These are phyloP conservation scores for Salvelinus namaycush DNA, from an alignment of 2,113 vertebrate genomes.

Conservation along the genomic window DNA sequence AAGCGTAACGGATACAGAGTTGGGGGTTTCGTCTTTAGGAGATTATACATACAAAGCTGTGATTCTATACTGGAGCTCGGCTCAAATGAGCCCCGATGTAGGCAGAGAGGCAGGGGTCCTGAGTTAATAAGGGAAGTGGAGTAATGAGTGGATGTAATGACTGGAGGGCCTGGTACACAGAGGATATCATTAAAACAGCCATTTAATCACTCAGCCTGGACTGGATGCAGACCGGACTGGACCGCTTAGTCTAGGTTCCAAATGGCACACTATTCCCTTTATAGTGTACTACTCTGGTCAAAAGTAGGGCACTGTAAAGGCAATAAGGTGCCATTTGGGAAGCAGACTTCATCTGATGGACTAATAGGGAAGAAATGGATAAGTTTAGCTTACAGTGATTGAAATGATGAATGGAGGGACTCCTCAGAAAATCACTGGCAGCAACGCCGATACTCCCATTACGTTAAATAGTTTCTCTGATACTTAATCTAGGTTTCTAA, in stretches of 20 bases:
- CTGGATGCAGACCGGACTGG: too few relatives aligned
- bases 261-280: too few relatives aligned
- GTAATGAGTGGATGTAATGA: constrained; percentile 68
- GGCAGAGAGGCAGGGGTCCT: constrained; percentile 62
- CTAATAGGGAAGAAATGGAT: constrained; percentile 66
- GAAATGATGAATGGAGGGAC: constrained; percentile 63
- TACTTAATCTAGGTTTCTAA: too few relatives aligned
- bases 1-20: background rate
- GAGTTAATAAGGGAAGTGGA: constrained; percentile 50
- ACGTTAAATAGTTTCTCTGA: too few relatives aligned
- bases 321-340: too few relatives aligned
- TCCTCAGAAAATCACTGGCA: constrained; percentile 59
- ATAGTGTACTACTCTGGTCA: too few relatives aligned
- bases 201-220: constrained; percentile 65
- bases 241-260: too few relatives aligned
- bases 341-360: constrained; percentile 46
- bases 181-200: constrained; percentile 75
- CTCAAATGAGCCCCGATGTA: too few relatives aligned
- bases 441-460: constrained; percentile 21
- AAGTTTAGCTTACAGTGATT: constrained; percentile 70
- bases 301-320: too few relatives aligned
- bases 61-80: too few relatives aligned
- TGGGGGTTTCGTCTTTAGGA: background rate
- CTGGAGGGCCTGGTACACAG: constrained; percentile 71
- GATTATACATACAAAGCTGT: too few relatives aligned